These are phyloP conservation scores for Habropoda laboriosa DNA, from an alignment of 1,140 invertebrate species.

Conservation along the genomic window DNA sequence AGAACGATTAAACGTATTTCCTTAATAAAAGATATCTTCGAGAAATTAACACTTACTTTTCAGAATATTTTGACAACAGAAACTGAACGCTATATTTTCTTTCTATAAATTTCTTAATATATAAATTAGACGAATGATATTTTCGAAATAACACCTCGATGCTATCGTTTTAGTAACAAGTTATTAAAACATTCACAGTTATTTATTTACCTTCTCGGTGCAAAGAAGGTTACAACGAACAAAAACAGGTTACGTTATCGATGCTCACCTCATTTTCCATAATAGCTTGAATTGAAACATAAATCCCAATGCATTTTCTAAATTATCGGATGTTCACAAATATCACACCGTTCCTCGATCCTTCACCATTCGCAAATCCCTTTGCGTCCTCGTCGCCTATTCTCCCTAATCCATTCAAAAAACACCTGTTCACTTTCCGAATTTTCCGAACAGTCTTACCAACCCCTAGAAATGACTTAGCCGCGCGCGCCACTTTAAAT, in stretches of 20 bases:
- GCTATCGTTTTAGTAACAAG: neutral
- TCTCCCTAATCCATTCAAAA: slow-evolving; percentile 83
- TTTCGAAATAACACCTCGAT: neutral
- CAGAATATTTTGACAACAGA: neutral
- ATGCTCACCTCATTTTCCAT: slow-evolving; percentile 59
- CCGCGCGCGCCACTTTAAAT: slow-evolving; percentile 62
- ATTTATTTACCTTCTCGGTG: slow-evolving; percentile 64
- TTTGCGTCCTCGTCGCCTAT: slow-evolving; percentile 62
- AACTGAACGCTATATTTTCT: neutral
- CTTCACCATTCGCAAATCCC: slow-evolving; percentile 57
- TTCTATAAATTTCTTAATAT: no score
- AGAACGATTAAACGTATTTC: neutral
- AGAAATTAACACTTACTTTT: neutral
- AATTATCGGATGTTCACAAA: slow-evolving; percentile 46
- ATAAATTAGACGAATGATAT: neutral
- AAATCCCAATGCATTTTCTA: slow-evolving; percentile 51
- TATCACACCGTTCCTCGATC: slow-evolving; percentile 37
- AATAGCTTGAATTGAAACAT: slow-evolving; percentile 10
- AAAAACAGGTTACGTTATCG: slow-evolving; percentile 45
- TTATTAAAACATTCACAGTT: slow-evolving; percentile 2
- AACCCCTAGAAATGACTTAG: slow-evolving; percentile 70
- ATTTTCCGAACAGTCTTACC: slow-evolving; percentile 85
- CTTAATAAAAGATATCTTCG: neutral
- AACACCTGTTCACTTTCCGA: slow-evolving; percentile 85
- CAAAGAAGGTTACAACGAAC: slow-evolving; percentile 27